Evolutionary conservation across 53 echinoderm and acorn worm genomes (phyloP), one percentile per base, ranked within the genome.

Genomic region (Glandiceps talaboti): DNA sequence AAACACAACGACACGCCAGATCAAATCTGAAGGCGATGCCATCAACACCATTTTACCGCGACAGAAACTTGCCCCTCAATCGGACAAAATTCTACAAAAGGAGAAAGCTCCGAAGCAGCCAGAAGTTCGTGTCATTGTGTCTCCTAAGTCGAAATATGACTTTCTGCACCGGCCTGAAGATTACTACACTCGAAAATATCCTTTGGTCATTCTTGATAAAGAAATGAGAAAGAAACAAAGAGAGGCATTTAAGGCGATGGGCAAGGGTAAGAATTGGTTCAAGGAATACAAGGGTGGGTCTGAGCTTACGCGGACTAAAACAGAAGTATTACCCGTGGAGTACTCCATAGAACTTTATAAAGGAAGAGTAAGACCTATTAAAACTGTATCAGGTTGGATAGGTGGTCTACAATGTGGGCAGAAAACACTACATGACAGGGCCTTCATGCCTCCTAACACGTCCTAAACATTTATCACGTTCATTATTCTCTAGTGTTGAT

Each of bases 341-440:
- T 83, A 83, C 30, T 77, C 80, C 28, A 89, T 88, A 31, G 81
- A 74, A 30, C 76, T 80, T 64, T 86, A 81, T 29, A 45, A 83
- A 30, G 75, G 81, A 0, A 78, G 84, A 31, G 64, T 86, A 25
- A 90, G 72, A 30, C 81, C 78, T 25, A 73, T 86, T 26, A 90
- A 74, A 30, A 84, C 78, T 14, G 85, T 90, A 0, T 77, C 86
- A 1, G 84, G 79, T 28, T 90, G 90, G 90, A 73, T 84, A 25
- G 75, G 82, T 30, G 90, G 86, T 30, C 84, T 90, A 31, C 82
- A 77, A 10, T 90, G 90, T 73, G 81, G 81, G 72, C 86, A 86
- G 1, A 90, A 90, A 81, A 90, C 81, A 33, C 29, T 90, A 30
- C 90, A 90, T 75, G 31, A 76, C 28, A 73, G 20, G 31, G 31